phyloP scores from a whole-genome alignment of 2,888 invertebrate species.

The Drepana falcataria region DNA sequence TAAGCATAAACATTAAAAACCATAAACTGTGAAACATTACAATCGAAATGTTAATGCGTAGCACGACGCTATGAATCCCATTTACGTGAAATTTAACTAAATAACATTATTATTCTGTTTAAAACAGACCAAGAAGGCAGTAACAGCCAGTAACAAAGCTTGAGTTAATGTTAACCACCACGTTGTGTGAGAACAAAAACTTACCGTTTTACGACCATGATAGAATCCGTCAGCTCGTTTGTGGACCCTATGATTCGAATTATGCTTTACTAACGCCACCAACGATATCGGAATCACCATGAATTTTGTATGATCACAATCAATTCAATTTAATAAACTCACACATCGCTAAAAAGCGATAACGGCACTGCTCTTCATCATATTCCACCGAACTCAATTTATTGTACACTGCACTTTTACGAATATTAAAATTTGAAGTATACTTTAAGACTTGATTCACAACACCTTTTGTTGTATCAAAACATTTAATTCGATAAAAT shows the following conservation, averaged over 20 bases:
- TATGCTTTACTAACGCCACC: constrained; percentile 67
- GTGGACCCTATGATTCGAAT: constrained; percentile 78
- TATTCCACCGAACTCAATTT: constrained; percentile 53
- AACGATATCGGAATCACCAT: constrained; percentile 70
- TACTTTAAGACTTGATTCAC: neutral
- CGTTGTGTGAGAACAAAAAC: constrained; percentile 35
- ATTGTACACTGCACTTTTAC: constrained; percentile 62
- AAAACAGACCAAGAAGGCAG: too few relatives aligned
- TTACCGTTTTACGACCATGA: constrained; percentile 79
- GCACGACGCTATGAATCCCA: too few relatives aligned
- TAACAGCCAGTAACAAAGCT: constrained; percentile 16
- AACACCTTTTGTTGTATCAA: neutral
- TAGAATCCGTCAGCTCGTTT: constrained; percentile 78
- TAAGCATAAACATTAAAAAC: too few relatives aligned
- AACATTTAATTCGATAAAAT: constrained; percentile 18
- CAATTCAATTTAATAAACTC: constrained; percentile 64
- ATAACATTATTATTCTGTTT: too few relatives aligned
- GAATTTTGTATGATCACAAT: constrained; percentile 68
- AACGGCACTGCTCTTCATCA: constrained; percentile 66
- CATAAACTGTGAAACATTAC: too few relatives aligned
- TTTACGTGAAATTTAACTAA: too few relatives aligned
- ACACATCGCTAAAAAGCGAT: constrained; percentile 76
- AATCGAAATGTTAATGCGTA: too few relatives aligned
- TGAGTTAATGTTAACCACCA: constrained; percentile 23
- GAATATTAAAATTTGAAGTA: constrained; percentile 45